Evolutionary conservation across 2,113 vertebrate species (phyloP), one percentile per base, ranked within the genome.

Genomic region (Tursiops truncatus): DNA sequence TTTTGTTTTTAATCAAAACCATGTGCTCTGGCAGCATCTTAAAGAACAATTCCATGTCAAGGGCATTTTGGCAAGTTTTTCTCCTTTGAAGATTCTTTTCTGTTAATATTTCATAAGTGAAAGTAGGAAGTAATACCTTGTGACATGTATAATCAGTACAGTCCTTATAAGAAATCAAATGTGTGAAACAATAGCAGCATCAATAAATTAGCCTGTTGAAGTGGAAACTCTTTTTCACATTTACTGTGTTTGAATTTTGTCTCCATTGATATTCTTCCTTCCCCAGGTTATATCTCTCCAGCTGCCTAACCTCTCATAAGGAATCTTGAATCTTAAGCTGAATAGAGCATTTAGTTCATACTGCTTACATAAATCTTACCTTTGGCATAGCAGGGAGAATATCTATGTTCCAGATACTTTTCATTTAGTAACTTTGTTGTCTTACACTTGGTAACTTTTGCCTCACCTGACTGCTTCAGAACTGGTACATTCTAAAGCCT

Each of bases 111-210:
- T 92, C 63, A 21, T 67, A 92, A 81, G 38, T 23, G n/a, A 56
- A 86, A 90, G 47, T 77, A 77, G 63, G 25, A 81, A 41, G 92
- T 65, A 86, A n/a, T 94, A 74, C 28, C 38, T 65, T 92, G 38
- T 80, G 56, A 68, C 41, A 31, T 60, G 23, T 68, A 50, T n/a
- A 84, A 5, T 89, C 73, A 83, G 3, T 87, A 91, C 41, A 65
- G 96, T 68, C 77, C 91, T 74, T 93, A 86, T 18, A 63, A 91
- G 86, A 96, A 95, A 15, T 90, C 63, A 82, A 62, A 94, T 47
- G n/a, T 73, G 50, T 73, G 80, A 94, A 97, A 91, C 14, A 74
- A 71, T 58, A 38, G 87, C 28, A 95, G 82, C 33, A 53, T 65
- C 36, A 83, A 10, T 65, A 82, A 86, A 95, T 31, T 62, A 81